Conservation (phyloP, 2,113 vertebrate genomes). For the Salvelinus alpinus region DNA sequence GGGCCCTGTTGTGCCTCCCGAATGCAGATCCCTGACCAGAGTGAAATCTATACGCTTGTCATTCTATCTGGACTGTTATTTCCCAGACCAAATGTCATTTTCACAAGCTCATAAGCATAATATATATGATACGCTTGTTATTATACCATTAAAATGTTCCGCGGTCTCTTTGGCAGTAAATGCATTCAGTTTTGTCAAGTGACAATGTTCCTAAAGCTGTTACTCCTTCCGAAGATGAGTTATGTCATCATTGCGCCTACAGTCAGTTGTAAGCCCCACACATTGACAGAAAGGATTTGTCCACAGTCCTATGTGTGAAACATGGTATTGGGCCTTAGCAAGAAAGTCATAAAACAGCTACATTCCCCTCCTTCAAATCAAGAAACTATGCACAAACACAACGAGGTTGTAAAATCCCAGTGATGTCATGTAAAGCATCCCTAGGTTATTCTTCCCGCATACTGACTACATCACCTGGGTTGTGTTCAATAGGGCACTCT, state of each 20-base stretch:
- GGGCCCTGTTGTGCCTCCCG: not conserved
- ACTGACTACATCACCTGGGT: no score
- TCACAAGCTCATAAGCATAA: not conserved
- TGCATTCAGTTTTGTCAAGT: not conserved
- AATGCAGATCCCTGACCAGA: not conserved
- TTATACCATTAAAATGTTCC: not conserved
- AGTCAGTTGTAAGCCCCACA: not conserved
- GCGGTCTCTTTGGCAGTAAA: not conserved
- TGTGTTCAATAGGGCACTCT: no score
- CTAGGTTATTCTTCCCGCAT: no score
- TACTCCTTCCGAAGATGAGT: not conserved
- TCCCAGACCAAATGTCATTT: not conserved
- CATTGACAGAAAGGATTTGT: not conserved
- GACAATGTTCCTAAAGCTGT: not conserved
- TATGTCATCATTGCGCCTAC: not conserved
- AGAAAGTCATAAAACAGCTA: not conserved
- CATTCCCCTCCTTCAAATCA: not conserved
- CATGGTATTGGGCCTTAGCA: not conserved
- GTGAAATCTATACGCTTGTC: no score
- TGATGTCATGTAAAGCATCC: no score
- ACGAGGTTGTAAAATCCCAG: not conserved
- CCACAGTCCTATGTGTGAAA: not conserved
- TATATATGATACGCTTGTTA: not conserved
- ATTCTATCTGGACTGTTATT: not conserved
- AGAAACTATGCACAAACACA: not conserved